Base-by-base conservation (phyloP, 2,797 vertebrate species). In the Danio albolineatus region DNA sequence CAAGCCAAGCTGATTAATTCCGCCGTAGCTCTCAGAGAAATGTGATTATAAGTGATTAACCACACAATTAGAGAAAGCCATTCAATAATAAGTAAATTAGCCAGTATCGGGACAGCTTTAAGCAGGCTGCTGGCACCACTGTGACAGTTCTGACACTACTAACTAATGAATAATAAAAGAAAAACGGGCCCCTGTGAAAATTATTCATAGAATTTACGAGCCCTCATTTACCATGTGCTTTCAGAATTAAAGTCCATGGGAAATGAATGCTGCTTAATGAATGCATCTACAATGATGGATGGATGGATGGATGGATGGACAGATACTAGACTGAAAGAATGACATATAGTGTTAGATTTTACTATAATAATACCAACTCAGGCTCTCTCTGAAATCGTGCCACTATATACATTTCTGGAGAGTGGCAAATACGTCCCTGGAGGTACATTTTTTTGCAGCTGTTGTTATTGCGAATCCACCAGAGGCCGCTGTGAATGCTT, bases 41-140 rank as follows among this genome's bases (percentile, higher is more conserved):
- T 69, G 21, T 19, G 53, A 57, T 78, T 59, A 76, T 17, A 36
- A 57, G 28, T 48, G 54, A 77, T 77, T 69, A 69, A 59, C 10
- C 28, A 59, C 53, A 49, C 54, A 48, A 59, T 59, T 7, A 69
- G 28, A 41, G 59, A 77, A 69, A 69, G 7, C n/a, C 7, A 10
- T 48, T 69, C 10, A 49, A 67, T 49, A 48, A 59, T 19, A 39
- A 67, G 66, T n/a, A 39, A 59, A 69, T 48, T 41, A 69, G 43
- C 10, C 56, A 44, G 65, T 17, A 77, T 14, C 16, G 46, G 41
- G 53, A 67, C 43, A 14, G 41, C 14, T 67, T 67, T 46, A 28
- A 48, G 41, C 10, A 57, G 2, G 10, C 14, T 17, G 14, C 62
- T 66, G 41, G 61, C 51, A 76, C 21, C 38, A 76, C 38, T 28